These are phyloP conservation scores for Sinonovacula constricta DNA, from an alignment of 1,140 invertebrate species.

Conservation along the genomic window DNA sequence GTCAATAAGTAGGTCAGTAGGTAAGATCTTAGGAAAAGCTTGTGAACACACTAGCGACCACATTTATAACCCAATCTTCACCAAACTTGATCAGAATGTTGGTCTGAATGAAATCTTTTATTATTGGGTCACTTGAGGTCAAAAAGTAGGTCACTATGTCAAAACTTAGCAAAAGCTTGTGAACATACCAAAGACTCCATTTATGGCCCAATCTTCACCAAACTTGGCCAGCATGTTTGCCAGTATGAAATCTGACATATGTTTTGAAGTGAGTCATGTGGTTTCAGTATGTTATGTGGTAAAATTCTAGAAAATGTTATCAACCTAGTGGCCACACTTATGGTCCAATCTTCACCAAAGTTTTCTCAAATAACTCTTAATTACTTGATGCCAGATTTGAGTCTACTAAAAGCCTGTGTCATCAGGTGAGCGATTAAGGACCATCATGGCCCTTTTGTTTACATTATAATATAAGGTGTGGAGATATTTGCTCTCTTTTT, in stretches of 20 bases:
- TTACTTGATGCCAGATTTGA: background rate
- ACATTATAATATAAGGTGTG: conserved; percentile 63
- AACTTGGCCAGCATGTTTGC: background rate
- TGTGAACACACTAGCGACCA: background rate
- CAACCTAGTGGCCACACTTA: no score
- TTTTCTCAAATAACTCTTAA: no score
- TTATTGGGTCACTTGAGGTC: background rate
- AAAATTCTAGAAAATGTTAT: background rate
- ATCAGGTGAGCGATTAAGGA: background rate
- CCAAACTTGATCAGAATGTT: background rate
- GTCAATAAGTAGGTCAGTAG: background rate
- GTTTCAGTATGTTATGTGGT: background rate
- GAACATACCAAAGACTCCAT: background rate
- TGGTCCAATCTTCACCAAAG: no score
- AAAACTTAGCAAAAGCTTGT: background rate
- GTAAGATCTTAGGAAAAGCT: background rate
- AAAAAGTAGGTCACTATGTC: background rate
- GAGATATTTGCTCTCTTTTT: no score
- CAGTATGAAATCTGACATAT: background rate
- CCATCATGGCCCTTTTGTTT: background rate
- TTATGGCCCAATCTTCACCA: background rate
- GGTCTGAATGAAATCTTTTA: no score
- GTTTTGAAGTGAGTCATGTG: background rate
- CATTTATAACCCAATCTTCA: background rate
- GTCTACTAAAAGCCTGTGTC: background rate